A percentile compares a stretch with the other conserved stretches of the same genome.
phyloP scores from a whole-genome alignment of 2,888 invertebrate genomes.

The Pollenia griseotomentosa region DNA sequence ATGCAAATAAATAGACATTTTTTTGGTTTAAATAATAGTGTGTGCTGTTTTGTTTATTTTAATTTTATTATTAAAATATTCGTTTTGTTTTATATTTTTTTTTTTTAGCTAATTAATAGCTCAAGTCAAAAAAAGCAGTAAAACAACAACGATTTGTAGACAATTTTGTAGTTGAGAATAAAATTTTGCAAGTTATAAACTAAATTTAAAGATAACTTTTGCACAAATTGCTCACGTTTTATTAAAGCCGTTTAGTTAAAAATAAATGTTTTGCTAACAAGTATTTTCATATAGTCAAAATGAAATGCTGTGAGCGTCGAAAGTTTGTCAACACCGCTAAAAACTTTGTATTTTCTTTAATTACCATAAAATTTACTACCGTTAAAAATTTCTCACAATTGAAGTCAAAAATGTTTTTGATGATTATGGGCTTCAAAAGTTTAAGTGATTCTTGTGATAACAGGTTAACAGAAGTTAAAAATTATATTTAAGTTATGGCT shows the following conservation, averaged over 20 bases:
- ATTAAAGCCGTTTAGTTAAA: neutral
- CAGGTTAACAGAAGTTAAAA: no score
- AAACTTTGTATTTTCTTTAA: no score
- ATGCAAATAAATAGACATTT: conserved; percentile 46
- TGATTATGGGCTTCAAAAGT: no score
- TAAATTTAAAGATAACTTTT: conserved; percentile 28
- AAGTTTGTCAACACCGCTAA: no score
- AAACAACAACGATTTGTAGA: neutral
- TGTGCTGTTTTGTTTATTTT: conserved; percentile 35
- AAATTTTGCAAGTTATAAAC: conserved; percentile 18
- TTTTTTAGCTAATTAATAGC: conserved; percentile 33
- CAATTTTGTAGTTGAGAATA: conserved; percentile 5
- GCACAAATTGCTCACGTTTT: conserved; percentile 43
- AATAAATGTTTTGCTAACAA: no score
- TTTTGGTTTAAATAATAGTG: conserved; percentile 13
- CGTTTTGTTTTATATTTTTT: conserved; percentile 16
- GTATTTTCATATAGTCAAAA: no score
- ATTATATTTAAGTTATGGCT: no score
- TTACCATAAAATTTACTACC: no score
- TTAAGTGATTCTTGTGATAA: no score
- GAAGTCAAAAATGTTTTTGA: no score
- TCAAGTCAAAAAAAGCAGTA: conserved; percentile 39
- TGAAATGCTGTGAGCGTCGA: no score
- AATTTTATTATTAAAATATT: conserved; percentile 33
- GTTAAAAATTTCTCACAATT: no score